Evolutionary conservation across 2,888 invertebrate genomes (phyloP), one percentile per base, ranked within the genome.

Genomic region (Cerceris ruficornis): DNA sequence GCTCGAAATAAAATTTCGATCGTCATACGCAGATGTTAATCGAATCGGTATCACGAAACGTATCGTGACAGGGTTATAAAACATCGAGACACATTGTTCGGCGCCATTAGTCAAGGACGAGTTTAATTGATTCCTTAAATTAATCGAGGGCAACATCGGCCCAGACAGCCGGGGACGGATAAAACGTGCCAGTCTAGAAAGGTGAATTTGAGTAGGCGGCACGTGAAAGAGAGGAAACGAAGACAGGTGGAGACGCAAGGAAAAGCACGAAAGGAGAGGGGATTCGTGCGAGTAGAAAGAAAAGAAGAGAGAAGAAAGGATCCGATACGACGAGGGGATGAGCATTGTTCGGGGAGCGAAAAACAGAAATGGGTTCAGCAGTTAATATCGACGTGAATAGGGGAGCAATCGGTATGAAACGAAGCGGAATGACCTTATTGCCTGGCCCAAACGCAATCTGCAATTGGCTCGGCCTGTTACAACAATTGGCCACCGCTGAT

Each of bases 341-440:
- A 70, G 69, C 43, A 80, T 75, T 79, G 80, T 80, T 60, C 57
- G 54, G 57, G 67, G 69, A 66, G 72, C 57, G 69, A 84, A 83
- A 84, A 80, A 82, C 80, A 81, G 84, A 86, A 89, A 88, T 86
- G 83, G 88, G 83, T 87, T 86, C 83, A 77, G 80, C 77, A 86
- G 88, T 88, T 90, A 88, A 90, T 89, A 88, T 86, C 79, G 74
- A 68, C 84, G 75, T 86, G 87, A 89, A 90, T 87, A 83, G 82
- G 78, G 76, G 84, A 87, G 87, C 88, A 90, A 88, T 90, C 89
- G 84, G 80, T 81, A 83, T 78, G 88, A 90, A 91, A 87, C 87
- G 87, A 89, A 90, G 86, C 88, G 86, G 87, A 89, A 89, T 88
- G 87, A 90, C 88, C 90, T 90, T 88, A 90, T 90, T 88, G 89